A percentile compares a stretch with the other conserved stretches of the same genome.
Conservation (phyloP, 2,113 vertebrate species). For the Oceanodroma tethys region DNA sequence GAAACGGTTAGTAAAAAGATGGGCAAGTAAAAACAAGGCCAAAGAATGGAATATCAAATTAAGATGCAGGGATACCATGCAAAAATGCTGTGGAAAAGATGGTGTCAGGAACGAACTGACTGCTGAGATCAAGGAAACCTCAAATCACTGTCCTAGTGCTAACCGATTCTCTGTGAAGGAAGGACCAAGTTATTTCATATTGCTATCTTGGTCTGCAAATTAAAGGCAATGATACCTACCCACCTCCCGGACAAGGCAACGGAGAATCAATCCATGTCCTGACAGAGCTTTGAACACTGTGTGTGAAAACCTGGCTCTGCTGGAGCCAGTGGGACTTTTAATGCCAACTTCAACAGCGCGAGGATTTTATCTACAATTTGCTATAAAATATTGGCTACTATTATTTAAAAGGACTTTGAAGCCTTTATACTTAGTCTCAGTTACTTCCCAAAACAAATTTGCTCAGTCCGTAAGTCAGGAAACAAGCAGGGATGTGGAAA, state of each 20-base stretch:
- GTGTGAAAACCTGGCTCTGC: not conserved
- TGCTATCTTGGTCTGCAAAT: not conserved
- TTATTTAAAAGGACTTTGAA: not conserved
- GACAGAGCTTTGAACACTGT: accelerated
- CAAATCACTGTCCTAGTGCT: not conserved
- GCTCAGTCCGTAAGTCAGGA: not conserved
- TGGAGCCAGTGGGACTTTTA: not conserved
- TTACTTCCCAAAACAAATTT: not conserved
- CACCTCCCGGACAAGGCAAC: not conserved
- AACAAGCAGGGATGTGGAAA: not conserved
- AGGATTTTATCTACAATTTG: not conserved
- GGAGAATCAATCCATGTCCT: not conserved
- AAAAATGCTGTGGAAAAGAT: not conserved
- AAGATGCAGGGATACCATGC: not conserved
- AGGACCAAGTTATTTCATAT: not conserved
- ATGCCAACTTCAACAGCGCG: not conserved
- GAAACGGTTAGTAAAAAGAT: not conserved
- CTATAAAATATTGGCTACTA: not conserved
- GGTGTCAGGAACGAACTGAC: not conserved
- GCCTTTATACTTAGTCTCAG: not conserved
- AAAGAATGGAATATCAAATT: not conserved
- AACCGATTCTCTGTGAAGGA: not conserved
- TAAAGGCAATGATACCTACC: not conserved
- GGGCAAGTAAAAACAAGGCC: not conserved
- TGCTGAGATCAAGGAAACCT: not conserved